Evolutionary conservation across 2,888 invertebrate genomes (phyloP), one percentile per base, ranked within the genome.

Genomic region (Thera obeliscata): DNA sequence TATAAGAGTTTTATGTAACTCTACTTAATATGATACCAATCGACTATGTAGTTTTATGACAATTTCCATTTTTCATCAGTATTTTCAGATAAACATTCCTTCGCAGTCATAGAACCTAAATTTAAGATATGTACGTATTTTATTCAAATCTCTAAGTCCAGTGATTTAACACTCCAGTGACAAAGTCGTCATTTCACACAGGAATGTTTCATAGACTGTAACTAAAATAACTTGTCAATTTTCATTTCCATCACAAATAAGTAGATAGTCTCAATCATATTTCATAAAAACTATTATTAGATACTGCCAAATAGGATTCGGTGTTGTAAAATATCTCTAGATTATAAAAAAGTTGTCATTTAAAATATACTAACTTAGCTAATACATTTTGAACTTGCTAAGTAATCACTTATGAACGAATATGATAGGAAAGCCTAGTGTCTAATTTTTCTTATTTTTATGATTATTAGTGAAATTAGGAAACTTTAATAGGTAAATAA

Each of bases 221-320:
- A 57, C n/a, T 61, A 58, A 65, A 49, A 63, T 59, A 79, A 82
- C 79, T 82, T 81, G 87, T 88, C 87, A 89, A 89, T 89, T 90
- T 74, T 88, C 86, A 74, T 81, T 88, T 89, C 86, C 79, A 75
- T 79, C 81, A 81, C 80, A 79, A 79, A 74, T 78, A 69, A 74
- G 78, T 78, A 76, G 74, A 73, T 61, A 82, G 66, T 81, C 81
- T 80, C 78, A 62, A 70, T 78, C 74, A 67, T 75, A 72, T 56
- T 74, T 81, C 80, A 83, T 86, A 85, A 82, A 71, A 74, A 69
- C 64, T 74, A 83, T 82, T 85, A 79, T 89, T 91, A 90, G 89
- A 82, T 89, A 93, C 92, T 93, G 93, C 91, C 92, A 92, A 92
- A 93, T 91, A 91, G 86, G 82, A 85, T 82, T 90, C 86, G 85